These are phyloP conservation scores for Pipistrellus pygmaeus DNA, from an alignment of 2,797 vertebrate species.

Conservation along the genomic window DNA sequence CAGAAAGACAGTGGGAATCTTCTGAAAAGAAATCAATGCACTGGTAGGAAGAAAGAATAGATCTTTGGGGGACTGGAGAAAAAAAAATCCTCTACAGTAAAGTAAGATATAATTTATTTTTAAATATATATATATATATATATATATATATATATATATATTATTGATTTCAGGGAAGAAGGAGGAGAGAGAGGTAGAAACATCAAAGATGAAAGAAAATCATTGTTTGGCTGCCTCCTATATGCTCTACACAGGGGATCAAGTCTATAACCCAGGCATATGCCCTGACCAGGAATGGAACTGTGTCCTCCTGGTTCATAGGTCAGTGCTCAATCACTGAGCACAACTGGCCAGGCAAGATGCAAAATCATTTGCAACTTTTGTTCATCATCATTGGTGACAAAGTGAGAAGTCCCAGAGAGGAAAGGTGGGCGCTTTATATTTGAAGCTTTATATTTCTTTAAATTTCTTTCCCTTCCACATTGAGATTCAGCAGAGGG, in stretches of 20 bases:
- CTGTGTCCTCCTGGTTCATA: too few relatives aligned
- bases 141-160: too few relatives aligned
- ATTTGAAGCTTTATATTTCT: neutral
- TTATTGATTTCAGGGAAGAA: too few relatives aligned
- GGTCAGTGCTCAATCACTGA: too few relatives aligned
- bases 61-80: neutral
- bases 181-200: too few relatives aligned
- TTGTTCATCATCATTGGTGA: neutral
- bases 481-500: neutral
- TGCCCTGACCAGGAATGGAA: too few relatives aligned
- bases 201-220: too few relatives aligned
- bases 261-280: too few relatives aligned
- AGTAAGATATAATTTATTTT: constrained; percentile 11
- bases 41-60: neutral
- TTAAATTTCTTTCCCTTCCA: neutral
- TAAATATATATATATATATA: too few relatives aligned
- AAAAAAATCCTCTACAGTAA: neutral
- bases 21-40: neutral
- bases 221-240: too few relatives aligned
- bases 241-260: too few relatives aligned
- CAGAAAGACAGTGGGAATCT: neutral
- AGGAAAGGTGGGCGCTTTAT: neutral
- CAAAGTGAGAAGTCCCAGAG: neutral
- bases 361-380: neutral
- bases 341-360: neutral